Evolutionary conservation across 2,888 invertebrate genomes (phyloP).

Genomic region (Abrostola tripartita): DNA sequence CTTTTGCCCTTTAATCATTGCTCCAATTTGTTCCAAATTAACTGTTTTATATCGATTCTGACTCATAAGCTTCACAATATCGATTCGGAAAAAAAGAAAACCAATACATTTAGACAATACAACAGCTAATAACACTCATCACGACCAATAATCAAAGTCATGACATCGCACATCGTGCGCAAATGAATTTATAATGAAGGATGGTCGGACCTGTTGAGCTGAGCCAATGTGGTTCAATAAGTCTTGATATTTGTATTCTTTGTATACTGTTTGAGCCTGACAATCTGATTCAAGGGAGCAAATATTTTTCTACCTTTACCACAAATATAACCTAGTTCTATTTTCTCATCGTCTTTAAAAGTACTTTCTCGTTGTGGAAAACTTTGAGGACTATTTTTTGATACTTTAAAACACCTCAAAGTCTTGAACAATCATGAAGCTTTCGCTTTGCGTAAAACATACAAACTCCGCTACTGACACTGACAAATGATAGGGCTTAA

Average conservation of each 20-base stretch:
- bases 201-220: conserved; percentile 37
- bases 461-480: no score
- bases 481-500: no score
- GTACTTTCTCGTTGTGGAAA: no score
- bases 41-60: conserved; percentile 21
- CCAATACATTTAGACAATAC: conserved; percentile 76
- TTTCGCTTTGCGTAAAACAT: no score
- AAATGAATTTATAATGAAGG: conserved; percentile 81
- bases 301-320: not conserved
- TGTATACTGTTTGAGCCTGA: not conserved
- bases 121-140: conserved; percentile 74
- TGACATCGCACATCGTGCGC: conserved; percentile 78
- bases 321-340: no score
- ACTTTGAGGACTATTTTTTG: no score
- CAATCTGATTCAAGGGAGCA: not conserved
- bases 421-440: no score
- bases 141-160: conserved; percentile 77
- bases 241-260: conserved; percentile 31
- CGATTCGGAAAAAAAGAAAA: conserved; percentile 72
- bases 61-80: conserved; percentile 50
- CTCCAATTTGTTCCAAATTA: conserved; percentile 7
- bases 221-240: conserved; percentile 35
- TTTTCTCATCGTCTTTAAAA: no score
- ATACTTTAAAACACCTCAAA: no score
- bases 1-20: conserved; percentile 3